phyloP scores from a whole-genome alignment of 2,888 invertebrate species.

The Cylindroiulus punctatus region DNA sequence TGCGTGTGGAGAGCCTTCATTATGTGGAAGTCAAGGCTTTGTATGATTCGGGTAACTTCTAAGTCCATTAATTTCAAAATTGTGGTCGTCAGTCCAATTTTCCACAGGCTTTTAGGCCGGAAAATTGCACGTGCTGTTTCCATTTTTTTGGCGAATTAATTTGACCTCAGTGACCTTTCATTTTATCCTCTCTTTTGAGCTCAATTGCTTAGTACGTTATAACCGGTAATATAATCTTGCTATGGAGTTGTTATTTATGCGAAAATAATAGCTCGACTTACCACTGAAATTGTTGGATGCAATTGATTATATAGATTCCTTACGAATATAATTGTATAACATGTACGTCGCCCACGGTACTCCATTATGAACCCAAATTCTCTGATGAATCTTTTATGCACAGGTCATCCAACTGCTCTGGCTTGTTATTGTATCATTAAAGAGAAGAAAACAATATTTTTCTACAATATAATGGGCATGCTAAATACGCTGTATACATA shows the following conservation, averaged over 20 bases:
- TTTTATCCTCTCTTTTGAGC: neutral
- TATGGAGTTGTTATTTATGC: neutral
- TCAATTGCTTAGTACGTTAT: neutral
- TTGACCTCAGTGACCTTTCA: neutral
- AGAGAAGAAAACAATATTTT: neutral
- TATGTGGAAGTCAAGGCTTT: slow-evolving; percentile 38
- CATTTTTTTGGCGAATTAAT: neutral
- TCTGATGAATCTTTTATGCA: neutral
- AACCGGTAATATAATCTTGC: neutral
- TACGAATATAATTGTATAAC: neutral
- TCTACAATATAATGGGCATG: neutral
- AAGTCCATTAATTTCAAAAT: slow-evolving; percentile 20
- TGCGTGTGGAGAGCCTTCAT: neutral
- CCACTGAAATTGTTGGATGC: neutral
- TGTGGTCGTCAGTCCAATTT: slow-evolving; percentile 45
- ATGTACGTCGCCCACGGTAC: neutral
- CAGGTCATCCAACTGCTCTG: slow-evolving; percentile 41
- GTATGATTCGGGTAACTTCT: neutral
- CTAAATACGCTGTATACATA: no score
- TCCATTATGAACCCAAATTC: neutral
- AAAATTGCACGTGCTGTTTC: slow-evolving; percentile 40
- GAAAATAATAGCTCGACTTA: neutral
- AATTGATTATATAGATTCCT: slow-evolving; percentile 12
- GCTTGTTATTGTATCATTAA: slow-evolving; percentile 24
- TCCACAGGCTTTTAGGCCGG: slow-evolving; percentile 31